Percentiles rank a stretch among this genome's conserved stretches.
Conservation (phyloP, 2,113 vertebrate genomes). For the Paratilapia polleni region DNA sequence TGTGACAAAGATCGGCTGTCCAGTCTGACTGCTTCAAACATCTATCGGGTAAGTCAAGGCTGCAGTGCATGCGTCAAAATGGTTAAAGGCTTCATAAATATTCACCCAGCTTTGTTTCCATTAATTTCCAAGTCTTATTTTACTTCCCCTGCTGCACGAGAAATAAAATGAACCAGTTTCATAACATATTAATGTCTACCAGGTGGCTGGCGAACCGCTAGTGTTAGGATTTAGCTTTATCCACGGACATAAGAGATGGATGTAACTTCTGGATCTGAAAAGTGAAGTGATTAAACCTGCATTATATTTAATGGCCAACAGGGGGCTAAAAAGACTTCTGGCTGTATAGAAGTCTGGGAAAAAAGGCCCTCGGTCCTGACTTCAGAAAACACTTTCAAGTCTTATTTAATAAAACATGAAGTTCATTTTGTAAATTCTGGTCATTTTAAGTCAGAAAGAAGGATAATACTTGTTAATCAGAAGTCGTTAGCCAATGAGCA, state of each 20-base stretch:
- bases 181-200: not conserved
- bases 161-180: not conserved
- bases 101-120: not conserved
- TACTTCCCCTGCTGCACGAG: not conserved
- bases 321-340: not conserved
- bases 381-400: not conserved
- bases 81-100: not conserved
- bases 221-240: not conserved
- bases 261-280: not conserved
- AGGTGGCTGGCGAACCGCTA: not conserved
- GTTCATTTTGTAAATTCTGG: not conserved
- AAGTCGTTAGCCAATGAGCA: not conserved
- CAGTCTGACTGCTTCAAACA: accelerated
- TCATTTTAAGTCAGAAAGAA: not conserved
- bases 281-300: not conserved
- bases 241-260: not conserved
- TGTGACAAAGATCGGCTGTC: not conserved
- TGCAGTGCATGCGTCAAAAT: accelerated
- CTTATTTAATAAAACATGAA: not conserved
- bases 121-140: not conserved
- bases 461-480: not conserved
- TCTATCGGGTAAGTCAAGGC: not conserved
- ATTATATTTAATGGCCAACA: not conserved
- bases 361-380: not conserved
- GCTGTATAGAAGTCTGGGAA: not conserved